phyloP scores from a whole-genome alignment of 2,888 invertebrate genomes.

The Agapostemon virescens region DNA sequence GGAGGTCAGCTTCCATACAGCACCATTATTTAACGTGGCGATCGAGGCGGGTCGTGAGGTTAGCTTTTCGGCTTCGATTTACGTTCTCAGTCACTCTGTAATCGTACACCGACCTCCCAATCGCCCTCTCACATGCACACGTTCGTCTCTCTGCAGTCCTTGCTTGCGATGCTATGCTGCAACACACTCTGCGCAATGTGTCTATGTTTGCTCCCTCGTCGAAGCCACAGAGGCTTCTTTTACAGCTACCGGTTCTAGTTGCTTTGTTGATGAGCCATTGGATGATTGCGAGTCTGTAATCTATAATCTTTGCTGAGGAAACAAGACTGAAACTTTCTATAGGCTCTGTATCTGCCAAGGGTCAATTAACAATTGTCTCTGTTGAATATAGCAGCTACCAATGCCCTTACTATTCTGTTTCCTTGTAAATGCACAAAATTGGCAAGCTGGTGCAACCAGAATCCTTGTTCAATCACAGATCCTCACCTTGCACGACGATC shows the following conservation, averaged over 20 bases:
- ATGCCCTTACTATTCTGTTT: background rate
- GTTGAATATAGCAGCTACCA: too few relatives aligned
- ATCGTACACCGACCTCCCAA: background rate
- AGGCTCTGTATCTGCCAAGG: too few relatives aligned
- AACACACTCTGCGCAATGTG: background rate
- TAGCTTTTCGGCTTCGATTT: conserved; percentile 56
- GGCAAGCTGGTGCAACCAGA: background rate
- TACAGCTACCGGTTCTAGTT: background rate
- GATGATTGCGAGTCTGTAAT: background rate
- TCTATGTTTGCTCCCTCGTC: background rate
- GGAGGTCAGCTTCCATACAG: conserved; percentile 69
- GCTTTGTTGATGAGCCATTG: background rate
- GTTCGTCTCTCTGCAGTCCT: background rate
- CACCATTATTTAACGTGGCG: conserved; percentile 48
- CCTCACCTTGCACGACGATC: background rate
- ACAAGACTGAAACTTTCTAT: background rate
- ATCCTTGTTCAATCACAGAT: background rate
- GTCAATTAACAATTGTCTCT: too few relatives aligned
- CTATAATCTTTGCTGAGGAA: background rate
- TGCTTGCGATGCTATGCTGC: background rate
- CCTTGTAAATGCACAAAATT: background rate
- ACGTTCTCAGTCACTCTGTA: conserved; percentile 31
- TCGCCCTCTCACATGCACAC: background rate
- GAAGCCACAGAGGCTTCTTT: background rate
- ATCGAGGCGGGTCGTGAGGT: conserved; percentile 51